Percentiles rank a stretch among this genome's conserved stretches.
Evolutionary conservation across 2,797 vertebrate genomes (phyloP).

Genomic region (Delichon dasypus): DNA sequence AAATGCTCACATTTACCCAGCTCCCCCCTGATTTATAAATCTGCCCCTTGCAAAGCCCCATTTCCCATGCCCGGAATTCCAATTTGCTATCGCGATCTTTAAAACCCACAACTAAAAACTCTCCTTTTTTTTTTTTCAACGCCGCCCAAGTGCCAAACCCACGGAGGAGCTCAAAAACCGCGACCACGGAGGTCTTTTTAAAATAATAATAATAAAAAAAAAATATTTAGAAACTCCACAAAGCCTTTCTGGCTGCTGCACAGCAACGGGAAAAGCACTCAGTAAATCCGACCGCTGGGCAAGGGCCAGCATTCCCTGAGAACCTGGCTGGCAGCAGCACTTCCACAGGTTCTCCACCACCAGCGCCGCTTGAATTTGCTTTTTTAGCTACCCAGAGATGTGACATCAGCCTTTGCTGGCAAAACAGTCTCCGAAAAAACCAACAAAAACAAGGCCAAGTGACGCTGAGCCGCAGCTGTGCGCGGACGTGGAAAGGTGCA

Average conservation of each 20-base stretch:
- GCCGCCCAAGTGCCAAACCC: neutral
- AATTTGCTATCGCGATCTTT: neutral
- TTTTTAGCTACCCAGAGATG: conserved; percentile 13
- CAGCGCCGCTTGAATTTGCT: neutral
- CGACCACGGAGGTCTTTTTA: neutral
- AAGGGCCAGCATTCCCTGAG: conserved; percentile 35
- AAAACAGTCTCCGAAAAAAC: neutral
- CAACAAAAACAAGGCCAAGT: neutral
- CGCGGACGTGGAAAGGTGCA: neutral
- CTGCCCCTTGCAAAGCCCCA: neutral
- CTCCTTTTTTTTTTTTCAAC: neutral
- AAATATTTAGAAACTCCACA: neutral
- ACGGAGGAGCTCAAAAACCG: neutral
- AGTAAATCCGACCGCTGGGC: conserved; percentile 38
- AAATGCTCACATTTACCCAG: neutral
- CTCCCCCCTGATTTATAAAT: neutral
- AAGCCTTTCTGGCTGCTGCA: neutral
- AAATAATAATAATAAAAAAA: neutral
- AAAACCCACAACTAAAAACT: neutral
- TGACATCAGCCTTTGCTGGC: conserved; percentile 46
- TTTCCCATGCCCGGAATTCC: neutral
- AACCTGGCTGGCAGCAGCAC: conserved; percentile 17
- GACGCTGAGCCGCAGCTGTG: neutral
- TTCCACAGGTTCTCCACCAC: conserved; percentile 44
- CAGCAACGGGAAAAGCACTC: neutral